phyloP scores from a whole-genome alignment of 2,113 vertebrate genomes.

The Gambusia affinis region DNA sequence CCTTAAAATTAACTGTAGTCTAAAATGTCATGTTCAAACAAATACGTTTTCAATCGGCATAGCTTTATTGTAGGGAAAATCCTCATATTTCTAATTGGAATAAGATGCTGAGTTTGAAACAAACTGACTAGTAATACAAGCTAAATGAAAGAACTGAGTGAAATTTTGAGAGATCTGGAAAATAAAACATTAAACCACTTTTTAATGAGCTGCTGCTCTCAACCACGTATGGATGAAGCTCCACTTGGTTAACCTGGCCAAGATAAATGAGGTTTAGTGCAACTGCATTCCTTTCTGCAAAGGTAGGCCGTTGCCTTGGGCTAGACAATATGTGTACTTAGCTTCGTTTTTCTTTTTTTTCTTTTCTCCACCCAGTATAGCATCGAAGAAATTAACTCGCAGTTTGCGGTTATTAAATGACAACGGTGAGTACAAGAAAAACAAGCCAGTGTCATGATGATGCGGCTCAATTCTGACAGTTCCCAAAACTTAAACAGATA shows the following conservation, averaged over 20 bases:
- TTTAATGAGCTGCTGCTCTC: not conserved
- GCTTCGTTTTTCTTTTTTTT: conserved; percentile 46
- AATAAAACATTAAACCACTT: not conserved
- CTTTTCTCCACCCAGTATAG: conserved; percentile 48
- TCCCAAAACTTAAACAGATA: not conserved
- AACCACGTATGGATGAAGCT: conserved; percentile 9
- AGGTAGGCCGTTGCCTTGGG: conserved; percentile 78
- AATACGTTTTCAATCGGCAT: no score
- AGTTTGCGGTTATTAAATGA: conserved; percentile 22
- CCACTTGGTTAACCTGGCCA: conserved; percentile 64
- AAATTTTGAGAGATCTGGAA: not conserved
- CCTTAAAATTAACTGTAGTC: not conserved
- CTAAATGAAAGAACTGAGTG: not conserved
- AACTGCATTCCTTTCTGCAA: conserved; percentile 79
- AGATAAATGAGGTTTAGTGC: conserved; percentile 83
- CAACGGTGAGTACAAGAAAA: not conserved
- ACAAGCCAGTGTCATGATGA: not conserved
- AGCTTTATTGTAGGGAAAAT: no score
- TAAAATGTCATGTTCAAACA: not conserved
- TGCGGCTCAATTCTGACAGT: not conserved
- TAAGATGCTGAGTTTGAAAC: no score
- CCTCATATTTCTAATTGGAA: not conserved
- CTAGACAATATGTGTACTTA: conserved; percentile 59
- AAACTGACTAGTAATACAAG: not conserved
- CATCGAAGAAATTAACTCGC: conserved; percentile 56